Evolutionary conservation across 2,888 invertebrate genomes (phyloP).

Genomic region (Hypolimnas misippus): DNA sequence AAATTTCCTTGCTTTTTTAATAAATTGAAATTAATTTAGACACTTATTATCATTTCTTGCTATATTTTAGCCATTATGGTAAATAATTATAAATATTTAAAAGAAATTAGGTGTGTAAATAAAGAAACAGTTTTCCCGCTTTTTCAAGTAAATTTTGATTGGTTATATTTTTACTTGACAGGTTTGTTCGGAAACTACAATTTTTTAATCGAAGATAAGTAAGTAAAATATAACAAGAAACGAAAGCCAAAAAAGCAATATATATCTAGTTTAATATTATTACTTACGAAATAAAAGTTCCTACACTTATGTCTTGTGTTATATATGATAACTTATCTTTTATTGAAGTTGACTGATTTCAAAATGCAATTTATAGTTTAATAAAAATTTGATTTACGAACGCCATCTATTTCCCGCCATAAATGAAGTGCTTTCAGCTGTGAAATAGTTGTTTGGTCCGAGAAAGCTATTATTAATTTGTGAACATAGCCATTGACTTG

Average conservation of each 20-base stretch:
- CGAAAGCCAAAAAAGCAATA: too few relatives aligned
- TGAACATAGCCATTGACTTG: neutral
- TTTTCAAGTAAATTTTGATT: slow-evolving; percentile 4
- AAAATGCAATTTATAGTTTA: neutral
- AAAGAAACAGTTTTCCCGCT: slow-evolving; percentile 20
- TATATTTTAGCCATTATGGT: neutral
- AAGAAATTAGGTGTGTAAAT: neutral
- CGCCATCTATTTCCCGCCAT: slow-evolving; percentile 40
- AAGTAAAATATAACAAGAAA: too few relatives aligned
- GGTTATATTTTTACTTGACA: neutral
- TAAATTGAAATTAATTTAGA: too few relatives aligned
- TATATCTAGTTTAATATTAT: neutral
- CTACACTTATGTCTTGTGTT: neutral
- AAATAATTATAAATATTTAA: neutral
- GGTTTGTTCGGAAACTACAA: slow-evolving; percentile 5
- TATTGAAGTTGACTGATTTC: neutral
- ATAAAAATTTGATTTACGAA: slow-evolving; percentile 28
- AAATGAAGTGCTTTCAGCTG: slow-evolving; percentile 27
- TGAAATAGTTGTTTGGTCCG: neutral
- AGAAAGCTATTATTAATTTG: neutral
- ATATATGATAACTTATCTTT: neutral
- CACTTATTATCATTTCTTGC: neutral
- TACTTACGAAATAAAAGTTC: neutral
- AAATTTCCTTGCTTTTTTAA: neutral
- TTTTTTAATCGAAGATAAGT: too few relatives aligned